Base-by-base conservation (phyloP, 2,113 vertebrate genomes). In the Pollimyrus isidori region DNA sequence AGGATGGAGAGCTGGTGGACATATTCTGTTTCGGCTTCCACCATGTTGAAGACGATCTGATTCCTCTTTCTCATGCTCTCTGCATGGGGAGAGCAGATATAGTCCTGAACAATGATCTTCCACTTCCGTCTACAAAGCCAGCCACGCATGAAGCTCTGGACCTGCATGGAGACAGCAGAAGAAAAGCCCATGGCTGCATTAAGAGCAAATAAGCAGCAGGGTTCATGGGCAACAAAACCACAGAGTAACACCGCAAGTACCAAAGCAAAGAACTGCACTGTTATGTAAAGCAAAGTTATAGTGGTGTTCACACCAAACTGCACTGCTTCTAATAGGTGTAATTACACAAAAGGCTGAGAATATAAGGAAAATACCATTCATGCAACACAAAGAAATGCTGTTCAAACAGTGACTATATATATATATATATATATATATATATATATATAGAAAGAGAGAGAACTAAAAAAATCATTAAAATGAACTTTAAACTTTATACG, bases 61-160 rank as follows among this genome's bases (percentile, higher is more conserved):
- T 99, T 99, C 91, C 98, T 96, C 93, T 99, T 99, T 91, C 98
- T 97, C 98, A 99, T 99, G 92, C 98, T 99, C 93, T 99, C 98
- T 7, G 98, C 98, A 10, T 99, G 98, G n/a, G 98, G 98, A 73
- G 98, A 99, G 90, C 98, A 99, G 93, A 99, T 99, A 92, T 99
- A 99, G 93, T 99, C 98, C 93, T 99, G 98, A 46, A 99, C 98
- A 1, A 99, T 99, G 91, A 97, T 98, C 94, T 99, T 99, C 98
- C 98, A 99, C 93, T 99, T 99, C 92, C 98, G 97, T 92, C 98
- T 95, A 90, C 98, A 99, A 45, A 99, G 94, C 98, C 98, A 99
- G 62, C 98, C 98, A 6, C 98, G 94, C 98, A 99, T 99, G 94
- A 99, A 99, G 92, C 98, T 99, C 95, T 99, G 98, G 89, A 99